A percentile compares a stretch with the other conserved stretches of the same genome.
Conservation (phyloP, 2,113 vertebrate genomes). For the Brachypteracias leptosomus region DNA sequence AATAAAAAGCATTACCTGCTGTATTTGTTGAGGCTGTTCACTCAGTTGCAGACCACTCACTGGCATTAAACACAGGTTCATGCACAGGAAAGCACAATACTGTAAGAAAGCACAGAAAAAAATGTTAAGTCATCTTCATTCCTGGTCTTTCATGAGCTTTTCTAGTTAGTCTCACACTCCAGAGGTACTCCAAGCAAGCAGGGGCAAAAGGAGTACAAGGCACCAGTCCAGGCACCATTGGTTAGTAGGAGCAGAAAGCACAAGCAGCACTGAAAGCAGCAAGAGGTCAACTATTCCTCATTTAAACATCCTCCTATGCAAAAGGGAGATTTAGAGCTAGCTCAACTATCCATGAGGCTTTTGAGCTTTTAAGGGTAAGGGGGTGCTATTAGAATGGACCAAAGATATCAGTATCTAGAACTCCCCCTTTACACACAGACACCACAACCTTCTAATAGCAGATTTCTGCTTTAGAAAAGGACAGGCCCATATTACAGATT, state of each 20-base stretch:
- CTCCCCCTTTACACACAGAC: rapidly evolving
- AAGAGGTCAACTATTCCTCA: background rate
- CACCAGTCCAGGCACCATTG: background rate
- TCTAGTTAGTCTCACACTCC: background rate
- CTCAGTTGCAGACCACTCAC: background rate
- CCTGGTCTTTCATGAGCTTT: background rate
- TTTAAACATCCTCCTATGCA: background rate
- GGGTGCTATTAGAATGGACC: rapidly evolving
- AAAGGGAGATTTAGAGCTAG: background rate
- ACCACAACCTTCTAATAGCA: background rate
- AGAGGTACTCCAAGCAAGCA: background rate
- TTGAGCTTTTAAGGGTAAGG: rapidly evolving
- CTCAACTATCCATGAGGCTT: background rate
- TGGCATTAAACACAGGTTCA: background rate
- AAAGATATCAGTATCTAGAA: background rate
- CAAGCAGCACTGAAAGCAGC: background rate
- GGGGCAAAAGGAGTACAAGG: background rate
- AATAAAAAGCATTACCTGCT: background rate
- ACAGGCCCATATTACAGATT: rapidly evolving
- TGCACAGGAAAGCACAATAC: background rate
- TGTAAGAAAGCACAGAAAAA: background rate
- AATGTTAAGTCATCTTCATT: background rate
- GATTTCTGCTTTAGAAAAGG: too few species aligned
- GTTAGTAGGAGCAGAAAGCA: background rate
- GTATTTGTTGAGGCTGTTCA: background rate